phyloP scores from a whole-genome alignment of 2,888 invertebrate species.

The Spodoptera littoralis region DNA sequence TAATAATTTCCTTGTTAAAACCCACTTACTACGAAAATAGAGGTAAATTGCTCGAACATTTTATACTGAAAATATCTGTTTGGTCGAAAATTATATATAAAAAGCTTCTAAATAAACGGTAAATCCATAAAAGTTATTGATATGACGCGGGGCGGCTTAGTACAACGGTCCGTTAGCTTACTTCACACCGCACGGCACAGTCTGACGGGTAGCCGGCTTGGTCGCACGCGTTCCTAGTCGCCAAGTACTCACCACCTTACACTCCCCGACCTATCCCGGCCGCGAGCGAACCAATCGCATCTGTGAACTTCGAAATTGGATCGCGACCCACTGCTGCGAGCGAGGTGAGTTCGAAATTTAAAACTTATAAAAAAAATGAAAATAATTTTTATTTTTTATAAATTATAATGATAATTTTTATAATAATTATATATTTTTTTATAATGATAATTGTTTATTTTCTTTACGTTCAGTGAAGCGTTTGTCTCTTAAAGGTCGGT shows the following conservation, averaged over 20 bases:
- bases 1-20: too few species aligned
- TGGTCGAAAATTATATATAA: conserved; percentile 36
- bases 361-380: conserved; percentile 4
- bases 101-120: conserved; percentile 41
- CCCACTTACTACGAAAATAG: too few species aligned
- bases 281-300: conserved; percentile 55
- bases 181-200: conserved; percentile 65
- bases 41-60: background rate
- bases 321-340: conserved; percentile 42
- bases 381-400: conserved; percentile 1
- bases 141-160: conserved; percentile 45
- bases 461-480: conserved; percentile 20
- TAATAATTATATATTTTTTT: conserved; percentile 1
- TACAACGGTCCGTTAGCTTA: conserved; percentile 42
- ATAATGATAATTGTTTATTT: conserved; percentile 22
- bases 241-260: conserved; percentile 48
- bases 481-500: conserved; percentile 62
- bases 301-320: conserved; percentile 66
- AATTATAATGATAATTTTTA: conserved; percentile 1
- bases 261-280: conserved; percentile 51
- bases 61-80: conserved; percentile 5
- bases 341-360: conserved; percentile 56
- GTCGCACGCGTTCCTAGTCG: conserved; percentile 67
- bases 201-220: conserved; percentile 64
- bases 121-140: conserved; percentile 57